A percentile compares a stretch with the other conserved stretches of the same genome.
phyloP scores from a whole-genome alignment of 2,888 invertebrate species.

The Rotaria magnacalcarata region DNA sequence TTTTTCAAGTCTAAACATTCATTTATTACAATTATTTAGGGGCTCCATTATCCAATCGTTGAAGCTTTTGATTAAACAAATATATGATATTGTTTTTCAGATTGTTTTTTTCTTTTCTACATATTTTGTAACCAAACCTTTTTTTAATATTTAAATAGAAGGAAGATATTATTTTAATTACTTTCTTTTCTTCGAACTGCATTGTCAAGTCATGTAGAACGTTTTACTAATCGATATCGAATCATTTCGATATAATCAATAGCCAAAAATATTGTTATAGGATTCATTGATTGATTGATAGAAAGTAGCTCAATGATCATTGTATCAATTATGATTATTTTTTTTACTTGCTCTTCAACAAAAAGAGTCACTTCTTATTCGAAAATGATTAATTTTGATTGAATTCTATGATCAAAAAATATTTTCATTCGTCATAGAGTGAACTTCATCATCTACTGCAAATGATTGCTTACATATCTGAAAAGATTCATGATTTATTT shows the following conservation, averaged over 20 bases:
- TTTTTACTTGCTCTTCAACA: background rate
- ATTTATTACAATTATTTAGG: background rate
- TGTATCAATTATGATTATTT: background rate
- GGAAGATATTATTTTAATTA: background rate
- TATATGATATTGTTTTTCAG: background rate
- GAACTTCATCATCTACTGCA: background rate
- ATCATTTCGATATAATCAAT: background rate
- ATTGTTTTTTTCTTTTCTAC: background rate
- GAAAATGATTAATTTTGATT: too few species aligned
- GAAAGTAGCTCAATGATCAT: background rate
- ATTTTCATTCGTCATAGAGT: background rate
- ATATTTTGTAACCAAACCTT: background rate
- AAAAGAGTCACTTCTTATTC: background rate
- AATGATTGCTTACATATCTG: background rate
- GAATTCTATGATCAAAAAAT: too few species aligned
- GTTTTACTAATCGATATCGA: background rate
- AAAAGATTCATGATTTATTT: too few species aligned
- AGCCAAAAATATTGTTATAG: background rate
- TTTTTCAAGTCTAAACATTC: background rate
- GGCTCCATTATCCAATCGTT: background rate
- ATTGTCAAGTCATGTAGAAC: background rate
- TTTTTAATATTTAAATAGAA: background rate
- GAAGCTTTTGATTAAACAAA: background rate
- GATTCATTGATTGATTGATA: background rate
- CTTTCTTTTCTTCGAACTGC: background rate